Evolutionary conservation across 2,113 vertebrate genomes (phyloP).

Genomic region (Tricholaema leucomelas): DNA sequence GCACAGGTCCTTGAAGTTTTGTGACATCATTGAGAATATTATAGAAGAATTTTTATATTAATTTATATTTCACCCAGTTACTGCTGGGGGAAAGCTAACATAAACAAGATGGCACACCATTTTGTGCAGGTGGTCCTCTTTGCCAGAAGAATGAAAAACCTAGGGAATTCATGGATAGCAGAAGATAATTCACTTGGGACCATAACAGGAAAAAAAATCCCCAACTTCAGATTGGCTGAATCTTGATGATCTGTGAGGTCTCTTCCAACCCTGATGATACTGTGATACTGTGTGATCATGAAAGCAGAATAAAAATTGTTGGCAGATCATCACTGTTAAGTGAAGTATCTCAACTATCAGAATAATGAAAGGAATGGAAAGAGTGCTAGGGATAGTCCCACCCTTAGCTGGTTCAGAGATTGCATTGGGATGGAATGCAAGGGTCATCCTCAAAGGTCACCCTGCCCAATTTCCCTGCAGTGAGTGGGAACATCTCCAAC

Average conservation of each 20-base stretch:
- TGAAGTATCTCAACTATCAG: background rate
- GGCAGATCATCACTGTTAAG: background rate
- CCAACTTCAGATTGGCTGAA: background rate
- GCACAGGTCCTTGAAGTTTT: background rate
- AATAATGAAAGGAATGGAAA: background rate
- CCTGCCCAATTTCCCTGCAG: no score
- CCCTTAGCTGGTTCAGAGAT: background rate
- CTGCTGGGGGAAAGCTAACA: background rate
- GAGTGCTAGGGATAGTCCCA: background rate
- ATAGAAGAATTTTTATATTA: background rate
- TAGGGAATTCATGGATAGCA: background rate
- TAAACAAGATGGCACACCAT: background rate
- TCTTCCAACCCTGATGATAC: no score
- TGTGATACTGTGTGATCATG: no score
- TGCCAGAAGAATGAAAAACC: background rate
- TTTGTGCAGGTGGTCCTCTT: background rate
- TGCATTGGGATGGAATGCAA: no score
- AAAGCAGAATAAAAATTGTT: background rate
- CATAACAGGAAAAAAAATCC: background rate
- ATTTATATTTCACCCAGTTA: background rate
- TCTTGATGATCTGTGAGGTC: no score
- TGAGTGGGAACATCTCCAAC: no score
- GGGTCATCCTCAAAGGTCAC: no score
- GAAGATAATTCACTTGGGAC: background rate
- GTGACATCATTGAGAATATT: background rate